Conservation (phyloP, 2,113 vertebrate genomes). For the Pogonocichla stellata region DNA sequence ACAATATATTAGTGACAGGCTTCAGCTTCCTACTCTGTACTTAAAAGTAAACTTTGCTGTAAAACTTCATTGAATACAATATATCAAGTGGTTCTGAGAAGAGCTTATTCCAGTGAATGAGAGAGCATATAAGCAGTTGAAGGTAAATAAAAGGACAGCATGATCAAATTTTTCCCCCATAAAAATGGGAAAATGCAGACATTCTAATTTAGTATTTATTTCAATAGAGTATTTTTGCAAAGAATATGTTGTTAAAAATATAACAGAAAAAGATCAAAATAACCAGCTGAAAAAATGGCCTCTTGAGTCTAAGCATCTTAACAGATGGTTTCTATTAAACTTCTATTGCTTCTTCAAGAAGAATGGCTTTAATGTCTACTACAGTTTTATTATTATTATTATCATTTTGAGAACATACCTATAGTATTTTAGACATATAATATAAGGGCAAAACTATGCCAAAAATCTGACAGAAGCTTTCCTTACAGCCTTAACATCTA, state of each 20-base stretch:
- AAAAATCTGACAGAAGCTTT: constrained; percentile 43
- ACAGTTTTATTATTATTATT: neutral
- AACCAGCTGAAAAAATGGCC: constrained; percentile 6
- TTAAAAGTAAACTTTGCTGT: neutral
- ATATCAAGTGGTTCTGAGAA: neutral
- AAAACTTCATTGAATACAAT: neutral
- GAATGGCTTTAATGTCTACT: constrained; percentile 36
- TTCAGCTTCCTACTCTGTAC: neutral
- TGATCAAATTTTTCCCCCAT: fast-evolving
- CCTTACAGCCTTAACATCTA: neutral
- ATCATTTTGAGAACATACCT: constrained; percentile 26
- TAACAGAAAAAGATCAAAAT: constrained; percentile 15
- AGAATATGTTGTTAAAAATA: neutral
- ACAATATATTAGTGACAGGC: too few species aligned
- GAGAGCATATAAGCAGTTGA: neutral
- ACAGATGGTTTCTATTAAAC: constrained; percentile 48
- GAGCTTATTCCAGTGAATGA: neutral
- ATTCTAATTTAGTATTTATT: neutral
- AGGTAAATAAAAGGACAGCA: neutral
- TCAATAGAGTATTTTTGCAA: neutral
- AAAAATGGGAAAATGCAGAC: neutral
- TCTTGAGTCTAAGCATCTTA: constrained; percentile 26
- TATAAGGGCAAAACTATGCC: constrained; percentile 32
- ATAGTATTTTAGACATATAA: constrained; percentile 39
- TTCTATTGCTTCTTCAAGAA: constrained; percentile 25